Conservation (phyloP, 2,797 vertebrate species). For the Myiotriccus ornatus region DNA sequence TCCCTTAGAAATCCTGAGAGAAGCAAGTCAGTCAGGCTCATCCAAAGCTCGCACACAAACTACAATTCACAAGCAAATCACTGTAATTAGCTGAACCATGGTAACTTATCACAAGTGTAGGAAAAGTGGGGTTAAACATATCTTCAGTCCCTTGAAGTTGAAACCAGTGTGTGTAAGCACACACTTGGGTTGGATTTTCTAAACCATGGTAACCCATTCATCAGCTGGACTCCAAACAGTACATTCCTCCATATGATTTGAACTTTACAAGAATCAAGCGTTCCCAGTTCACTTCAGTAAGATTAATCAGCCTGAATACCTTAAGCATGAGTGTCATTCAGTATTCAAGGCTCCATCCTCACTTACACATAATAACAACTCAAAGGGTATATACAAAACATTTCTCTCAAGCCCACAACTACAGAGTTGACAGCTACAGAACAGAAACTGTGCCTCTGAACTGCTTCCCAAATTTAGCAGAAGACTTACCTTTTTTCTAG, state of each 20-base stretch:
- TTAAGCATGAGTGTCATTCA: background rate
- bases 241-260: background rate
- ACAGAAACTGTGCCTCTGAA: background rate
- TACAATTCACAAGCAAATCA: background rate
- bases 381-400: background rate
- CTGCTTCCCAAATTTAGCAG: background rate
- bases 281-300: background rate
- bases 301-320: background rate
- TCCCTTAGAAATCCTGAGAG: background rate
- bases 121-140: background rate
- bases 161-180: background rate
- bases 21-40: background rate
- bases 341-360: background rate
- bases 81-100: background rate
- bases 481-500: constrained; percentile 90
- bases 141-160: background rate
- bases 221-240: background rate
- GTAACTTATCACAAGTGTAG: background rate
- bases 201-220: background rate
- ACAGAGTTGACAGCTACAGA: background rate
- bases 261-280: background rate
- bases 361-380: background rate
- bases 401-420: background rate
- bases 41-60: background rate
- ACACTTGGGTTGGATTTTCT: background rate